phyloP scores from a whole-genome alignment of 2,888 invertebrate species.

The Agrotis ipsilon region DNA sequence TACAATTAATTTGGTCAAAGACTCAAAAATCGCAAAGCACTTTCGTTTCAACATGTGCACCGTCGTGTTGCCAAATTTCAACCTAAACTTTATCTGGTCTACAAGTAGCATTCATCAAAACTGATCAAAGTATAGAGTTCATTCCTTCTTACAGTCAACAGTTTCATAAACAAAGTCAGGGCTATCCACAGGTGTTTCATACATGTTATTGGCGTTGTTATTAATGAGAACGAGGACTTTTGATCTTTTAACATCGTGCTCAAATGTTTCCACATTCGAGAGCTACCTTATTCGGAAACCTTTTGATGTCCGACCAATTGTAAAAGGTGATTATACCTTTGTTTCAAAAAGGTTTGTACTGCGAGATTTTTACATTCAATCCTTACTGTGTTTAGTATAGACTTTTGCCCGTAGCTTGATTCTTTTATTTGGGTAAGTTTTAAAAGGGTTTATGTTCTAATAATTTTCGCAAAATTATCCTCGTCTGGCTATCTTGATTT shows the following conservation, averaged over 20 bases:
- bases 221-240: slow-evolving; percentile 17
- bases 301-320: slow-evolving; percentile 22
- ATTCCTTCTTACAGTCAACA: background rate
- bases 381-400: background rate
- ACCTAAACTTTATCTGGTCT: background rate
- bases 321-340: slow-evolving; percentile 15
- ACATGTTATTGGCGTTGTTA: background rate
- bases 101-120: slow-evolving; percentile 31
- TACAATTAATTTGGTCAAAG: background rate
- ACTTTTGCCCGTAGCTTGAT: background rate
- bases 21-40: no score
- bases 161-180: slow-evolving; percentile 4
- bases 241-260: slow-evolving; percentile 15
- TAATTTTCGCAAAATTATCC: background rate
- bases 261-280: slow-evolving; percentile 5
- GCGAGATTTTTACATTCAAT: background rate
- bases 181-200: slow-evolving; percentile 16
- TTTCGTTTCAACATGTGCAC: background rate
- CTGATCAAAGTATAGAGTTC: background rate
- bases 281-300: slow-evolving; percentile 6
- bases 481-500: background rate
- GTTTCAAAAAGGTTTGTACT: slow-evolving; percentile 16
- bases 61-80: slow-evolving; percentile 2
- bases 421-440: background rate
- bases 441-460: background rate